Percentiles rank a stretch among this genome's conserved stretches.
phyloP scores from a whole-genome alignment of 2,888 invertebrate species.

The Thecophora atra region DNA sequence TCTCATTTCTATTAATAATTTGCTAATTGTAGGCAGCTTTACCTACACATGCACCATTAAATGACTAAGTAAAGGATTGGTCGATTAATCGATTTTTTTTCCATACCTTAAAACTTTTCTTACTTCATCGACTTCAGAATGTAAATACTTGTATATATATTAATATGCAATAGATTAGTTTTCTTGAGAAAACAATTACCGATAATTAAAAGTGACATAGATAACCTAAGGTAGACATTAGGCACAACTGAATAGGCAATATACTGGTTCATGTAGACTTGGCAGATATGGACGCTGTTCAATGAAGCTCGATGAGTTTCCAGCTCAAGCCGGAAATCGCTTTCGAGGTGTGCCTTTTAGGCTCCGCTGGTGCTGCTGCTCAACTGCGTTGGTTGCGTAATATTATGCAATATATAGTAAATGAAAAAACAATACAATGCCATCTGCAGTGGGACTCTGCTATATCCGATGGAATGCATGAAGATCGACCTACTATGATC shows the following conservation, averaged over 20 bases:
- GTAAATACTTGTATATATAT: too few relatives aligned
- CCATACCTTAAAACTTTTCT: too few relatives aligned
- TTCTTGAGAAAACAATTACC: slow-evolving; percentile 48
- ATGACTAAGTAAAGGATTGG: too few relatives aligned
- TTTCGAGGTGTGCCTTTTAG: slow-evolving; percentile 58
- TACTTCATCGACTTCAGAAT: too few relatives aligned
- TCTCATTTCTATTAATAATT: too few relatives aligned
- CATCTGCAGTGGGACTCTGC: background rate
- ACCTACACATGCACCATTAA: too few relatives aligned
- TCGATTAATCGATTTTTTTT: too few relatives aligned
- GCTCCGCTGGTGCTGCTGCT: background rate
- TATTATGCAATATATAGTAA: background rate
- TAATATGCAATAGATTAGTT: background rate
- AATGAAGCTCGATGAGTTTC: slow-evolving; percentile 59
- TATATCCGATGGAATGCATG: background rate
- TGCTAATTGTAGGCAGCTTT: too few relatives aligned
- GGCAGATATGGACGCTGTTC: slow-evolving; percentile 39
- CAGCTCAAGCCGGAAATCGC: slow-evolving; percentile 62
- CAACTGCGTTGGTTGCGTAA: background rate
- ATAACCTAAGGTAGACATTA: slow-evolving; percentile 8
- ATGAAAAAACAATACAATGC: background rate
- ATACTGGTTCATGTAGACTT: too few relatives aligned
- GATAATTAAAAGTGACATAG: slow-evolving; percentile 60
- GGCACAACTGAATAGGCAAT: too few relatives aligned
- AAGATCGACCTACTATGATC: slow-evolving; percentile 2